phyloP scores from a whole-genome alignment of 2,113 vertebrate species.

The Clarias gariepinus region DNA sequence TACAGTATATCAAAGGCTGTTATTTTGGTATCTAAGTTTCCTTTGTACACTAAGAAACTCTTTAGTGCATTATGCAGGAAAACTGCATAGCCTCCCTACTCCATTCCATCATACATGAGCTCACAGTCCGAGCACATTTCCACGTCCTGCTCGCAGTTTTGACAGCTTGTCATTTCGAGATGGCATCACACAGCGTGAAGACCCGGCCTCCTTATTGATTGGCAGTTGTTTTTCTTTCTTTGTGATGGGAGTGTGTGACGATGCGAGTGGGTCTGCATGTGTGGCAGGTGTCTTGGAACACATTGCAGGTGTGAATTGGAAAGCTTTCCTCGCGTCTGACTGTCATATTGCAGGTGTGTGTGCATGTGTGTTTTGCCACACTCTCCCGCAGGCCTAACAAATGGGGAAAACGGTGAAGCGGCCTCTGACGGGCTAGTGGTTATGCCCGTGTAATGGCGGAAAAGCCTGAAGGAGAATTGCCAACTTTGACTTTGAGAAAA shows the following conservation, averaged over 20 bases:
- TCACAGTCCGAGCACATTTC: conserved; percentile 45
- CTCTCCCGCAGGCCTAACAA: neutral
- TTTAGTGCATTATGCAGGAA: neutral
- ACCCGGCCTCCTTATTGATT: conserved; percentile 68
- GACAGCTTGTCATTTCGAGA: conserved; percentile 60
- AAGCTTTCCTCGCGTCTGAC: conserved; percentile 17
- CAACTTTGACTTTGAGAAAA: conserved; percentile 69
- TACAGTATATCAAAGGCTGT: neutral
- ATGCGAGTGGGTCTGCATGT: neutral
- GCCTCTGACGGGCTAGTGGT: conserved; percentile 36
- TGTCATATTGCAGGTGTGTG: conserved; percentile 24
- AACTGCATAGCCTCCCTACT: neutral
- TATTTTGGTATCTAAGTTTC: neutral
- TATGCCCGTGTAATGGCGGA: conserved; percentile 53
- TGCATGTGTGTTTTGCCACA: conserved; percentile 12
- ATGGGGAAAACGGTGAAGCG: neutral
- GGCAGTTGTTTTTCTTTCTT: conserved; percentile 63
- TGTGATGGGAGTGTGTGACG: conserved; percentile 49
- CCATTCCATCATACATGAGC: conserved; percentile 26
- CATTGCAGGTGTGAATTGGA: conserved; percentile 26
- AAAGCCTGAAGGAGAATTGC: conserved; percentile 55
- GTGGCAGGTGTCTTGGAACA: conserved; percentile 51
- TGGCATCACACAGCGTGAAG: conserved; percentile 60
- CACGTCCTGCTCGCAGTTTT: conserved; percentile 51
- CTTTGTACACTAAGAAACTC: neutral